These are phyloP conservation scores for Epicampocera succincta DNA, from an alignment of 2,888 invertebrate genomes.

Conservation along the genomic window DNA sequence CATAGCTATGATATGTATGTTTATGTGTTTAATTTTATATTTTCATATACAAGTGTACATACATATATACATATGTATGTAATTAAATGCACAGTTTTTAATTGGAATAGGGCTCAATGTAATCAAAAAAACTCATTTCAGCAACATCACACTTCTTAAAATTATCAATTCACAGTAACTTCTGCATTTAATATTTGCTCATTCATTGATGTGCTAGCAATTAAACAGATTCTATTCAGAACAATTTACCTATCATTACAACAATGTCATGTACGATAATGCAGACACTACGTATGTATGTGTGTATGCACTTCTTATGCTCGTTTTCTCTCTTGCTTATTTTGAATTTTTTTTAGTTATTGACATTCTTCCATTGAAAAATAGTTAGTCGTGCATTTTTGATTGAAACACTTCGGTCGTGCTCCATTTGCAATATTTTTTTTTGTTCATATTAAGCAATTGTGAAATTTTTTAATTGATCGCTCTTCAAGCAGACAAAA, in stretches of 20 bases:
- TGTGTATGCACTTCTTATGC: background rate
- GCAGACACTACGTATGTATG: background rate
- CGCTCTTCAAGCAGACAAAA: conserved; percentile 31
- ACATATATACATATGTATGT: too few relatives aligned
- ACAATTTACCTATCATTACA: conserved; percentile 34
- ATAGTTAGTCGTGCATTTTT: conserved; percentile 26
- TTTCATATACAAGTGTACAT: too few relatives aligned
- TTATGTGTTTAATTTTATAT: too few relatives aligned
- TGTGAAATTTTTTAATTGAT: conserved; percentile 31
- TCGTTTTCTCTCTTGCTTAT: background rate
- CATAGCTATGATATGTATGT: too few relatives aligned
- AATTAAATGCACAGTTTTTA: too few relatives aligned
- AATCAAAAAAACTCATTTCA: too few relatives aligned
- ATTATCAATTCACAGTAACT: background rate
- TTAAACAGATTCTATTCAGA: conserved; percentile 42
- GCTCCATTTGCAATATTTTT: background rate
- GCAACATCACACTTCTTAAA: background rate
- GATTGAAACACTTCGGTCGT: conserved; percentile 29
- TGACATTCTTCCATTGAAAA: conserved; percentile 31
- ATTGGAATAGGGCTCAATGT: too few relatives aligned
- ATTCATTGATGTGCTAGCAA: conserved; percentile 13
- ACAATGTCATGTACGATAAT: conserved; percentile 34
- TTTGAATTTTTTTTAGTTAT: background rate
- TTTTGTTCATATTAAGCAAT: background rate
- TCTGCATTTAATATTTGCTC: background rate